Evolutionary conservation across 2,888 invertebrate species (phyloP).

Genomic region (Pseudococcus longispinus): DNA sequence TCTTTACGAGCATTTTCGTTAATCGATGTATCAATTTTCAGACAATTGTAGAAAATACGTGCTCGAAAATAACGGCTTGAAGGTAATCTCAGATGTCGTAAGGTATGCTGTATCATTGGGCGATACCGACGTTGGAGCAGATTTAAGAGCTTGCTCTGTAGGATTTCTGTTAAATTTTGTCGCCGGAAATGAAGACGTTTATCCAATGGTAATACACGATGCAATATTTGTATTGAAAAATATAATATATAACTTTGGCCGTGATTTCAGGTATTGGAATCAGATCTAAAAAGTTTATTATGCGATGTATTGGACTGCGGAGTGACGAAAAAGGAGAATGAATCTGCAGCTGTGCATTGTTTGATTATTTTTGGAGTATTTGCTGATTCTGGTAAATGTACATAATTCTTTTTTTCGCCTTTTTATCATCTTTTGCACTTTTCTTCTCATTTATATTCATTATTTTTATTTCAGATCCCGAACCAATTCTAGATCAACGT

Average conservation of each 20-base stretch:
- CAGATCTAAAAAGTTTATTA: constrained; percentile 65
- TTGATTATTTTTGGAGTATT: constrained; percentile 66
- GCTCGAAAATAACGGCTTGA: constrained; percentile 66
- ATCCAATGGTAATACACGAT: constrained; percentile 65
- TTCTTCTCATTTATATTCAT: background rate
- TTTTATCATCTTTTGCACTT: background rate
- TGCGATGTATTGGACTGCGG: constrained; percentile 65
- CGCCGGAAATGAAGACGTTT: constrained; percentile 74
- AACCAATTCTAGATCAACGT: constrained; percentile 59
- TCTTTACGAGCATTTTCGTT: background rate
- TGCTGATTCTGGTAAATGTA: constrained; percentile 64
- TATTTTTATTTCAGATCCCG: constrained; percentile 49
- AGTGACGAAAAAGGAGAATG: constrained; percentile 62
- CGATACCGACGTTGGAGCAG: constrained; percentile 63
- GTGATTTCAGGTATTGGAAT: constrained; percentile 63
- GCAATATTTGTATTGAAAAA: constrained; percentile 68
- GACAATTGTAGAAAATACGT: constrained; percentile 62
- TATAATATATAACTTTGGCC: constrained; percentile 58
- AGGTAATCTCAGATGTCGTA: constrained; percentile 62
- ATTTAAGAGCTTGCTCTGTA: constrained; percentile 72
- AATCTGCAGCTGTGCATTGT: constrained; percentile 66
- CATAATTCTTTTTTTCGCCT: background rate
- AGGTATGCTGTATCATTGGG: constrained; percentile 62
- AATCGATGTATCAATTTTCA: constrained; percentile 58
- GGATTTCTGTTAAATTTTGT: constrained; percentile 83